Percentiles rank a stretch among this genome's conserved stretches.
Evolutionary conservation across 1,140 invertebrate species (phyloP).

Genomic region (Anagrus nilaparvatae): DNA sequence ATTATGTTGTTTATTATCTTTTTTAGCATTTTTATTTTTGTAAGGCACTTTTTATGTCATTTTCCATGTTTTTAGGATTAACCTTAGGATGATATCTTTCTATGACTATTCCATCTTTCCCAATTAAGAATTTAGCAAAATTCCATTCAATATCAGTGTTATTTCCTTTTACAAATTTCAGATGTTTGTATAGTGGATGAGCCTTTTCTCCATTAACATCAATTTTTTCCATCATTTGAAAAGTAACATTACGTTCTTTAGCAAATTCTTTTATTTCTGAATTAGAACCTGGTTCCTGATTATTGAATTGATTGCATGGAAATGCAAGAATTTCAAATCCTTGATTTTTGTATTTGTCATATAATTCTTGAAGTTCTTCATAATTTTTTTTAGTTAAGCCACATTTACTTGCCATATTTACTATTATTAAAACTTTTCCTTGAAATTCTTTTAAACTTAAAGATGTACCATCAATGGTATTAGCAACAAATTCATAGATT

Average conservation of each 20-base stretch:
- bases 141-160: conserved; percentile 91
- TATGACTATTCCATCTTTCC: conserved; percentile 75
- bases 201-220: conserved; percentile 81
- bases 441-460: conserved; percentile 62
- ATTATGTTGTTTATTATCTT: too few species aligned
- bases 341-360: conserved; percentile 57
- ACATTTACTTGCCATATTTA: conserved; percentile 81
- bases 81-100: conserved; percentile 66
- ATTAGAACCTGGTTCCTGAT: conserved; percentile 64
- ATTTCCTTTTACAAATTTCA: conserved; percentile 61
- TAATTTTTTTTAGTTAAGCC: conserved; percentile 72
- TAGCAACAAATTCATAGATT: conserved; percentile 66
- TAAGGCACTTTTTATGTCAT: conserved; percentile 51
- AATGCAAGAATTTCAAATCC: conserved; percentile 74
- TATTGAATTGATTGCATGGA: conserved; percentile 84
- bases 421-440: conserved; percentile 61
- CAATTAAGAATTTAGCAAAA: conserved; percentile 89
- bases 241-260: conserved; percentile 57
- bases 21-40: too few species aligned
- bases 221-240: conserved; percentile 69
- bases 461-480: conserved; percentile 60
- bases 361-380: conserved; percentile 58
- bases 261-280: conserved; percentile 65
- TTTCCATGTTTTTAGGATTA: conserved; percentile 57
- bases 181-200: conserved; percentile 76